Percentiles rank a stretch among this genome's conserved stretches.
Conservation (phyloP, 2,797 vertebrate genomes). For the Gobio occitaniae region DNA sequence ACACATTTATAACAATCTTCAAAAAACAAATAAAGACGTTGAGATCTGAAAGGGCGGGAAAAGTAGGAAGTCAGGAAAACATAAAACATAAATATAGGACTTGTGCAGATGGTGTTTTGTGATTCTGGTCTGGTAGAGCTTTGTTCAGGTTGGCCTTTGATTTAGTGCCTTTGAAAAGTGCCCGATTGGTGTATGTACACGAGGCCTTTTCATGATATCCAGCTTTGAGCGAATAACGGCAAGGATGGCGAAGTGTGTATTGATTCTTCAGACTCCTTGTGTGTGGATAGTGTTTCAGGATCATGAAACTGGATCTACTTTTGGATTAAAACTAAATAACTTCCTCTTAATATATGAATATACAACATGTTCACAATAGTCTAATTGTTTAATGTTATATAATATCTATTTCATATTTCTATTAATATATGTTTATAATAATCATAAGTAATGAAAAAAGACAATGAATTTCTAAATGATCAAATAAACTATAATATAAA, state of each 20-base stretch:
- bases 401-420: too few species aligned
- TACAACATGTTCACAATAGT: background rate
- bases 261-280: background rate
- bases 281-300: background rate
- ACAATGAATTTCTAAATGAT: too few species aligned
- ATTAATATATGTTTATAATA: too few species aligned
- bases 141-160: constrained; percentile 26
- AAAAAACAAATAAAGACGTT: background rate
- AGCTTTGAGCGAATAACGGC: background rate
- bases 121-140: constrained; percentile 1
- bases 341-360: background rate
- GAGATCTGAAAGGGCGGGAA: background rate
- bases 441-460: too few species aligned
- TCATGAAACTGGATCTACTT: background rate
- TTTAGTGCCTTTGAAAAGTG: constrained; percentile 16
- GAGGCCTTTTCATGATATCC: constrained; percentile 16
- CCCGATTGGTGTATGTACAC: background rate
- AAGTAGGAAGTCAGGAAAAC: background rate
- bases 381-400: too few species aligned
- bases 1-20: background rate
- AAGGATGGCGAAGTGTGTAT: background rate
- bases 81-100: background rate
- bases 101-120: background rate
- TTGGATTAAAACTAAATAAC: background rate
- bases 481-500: too few species aligned